phyloP scores from a whole-genome alignment of 2,113 vertebrate genomes.

The Macquaria australasica region DNA sequence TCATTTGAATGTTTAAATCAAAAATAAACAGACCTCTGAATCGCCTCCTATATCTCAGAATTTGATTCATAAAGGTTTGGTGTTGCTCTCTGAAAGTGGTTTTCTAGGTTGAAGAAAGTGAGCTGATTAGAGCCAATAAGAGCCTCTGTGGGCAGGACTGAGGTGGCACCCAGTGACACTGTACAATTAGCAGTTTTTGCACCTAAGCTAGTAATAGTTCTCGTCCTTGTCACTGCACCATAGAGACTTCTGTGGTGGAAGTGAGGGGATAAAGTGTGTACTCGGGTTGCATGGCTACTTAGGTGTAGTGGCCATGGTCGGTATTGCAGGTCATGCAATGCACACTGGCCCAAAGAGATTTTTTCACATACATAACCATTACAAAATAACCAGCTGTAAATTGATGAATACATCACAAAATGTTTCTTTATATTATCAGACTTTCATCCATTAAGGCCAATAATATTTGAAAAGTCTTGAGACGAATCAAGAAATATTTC shows the following conservation, averaged over 20 bases:
- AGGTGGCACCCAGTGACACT: background rate
- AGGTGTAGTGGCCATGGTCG: background rate
- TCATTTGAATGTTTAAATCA: background rate
- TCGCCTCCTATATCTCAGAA: background rate
- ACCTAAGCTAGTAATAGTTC: background rate
- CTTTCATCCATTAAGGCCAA: background rate
- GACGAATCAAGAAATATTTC: too few species aligned
- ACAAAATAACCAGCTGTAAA: background rate
- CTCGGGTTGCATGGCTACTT: background rate
- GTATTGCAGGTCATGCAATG: background rate
- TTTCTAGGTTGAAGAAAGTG: background rate
- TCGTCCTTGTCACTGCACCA: background rate
- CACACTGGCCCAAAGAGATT: too few species aligned
- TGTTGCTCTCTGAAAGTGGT: background rate
- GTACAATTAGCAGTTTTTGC: too few species aligned
- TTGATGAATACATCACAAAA: background rate
- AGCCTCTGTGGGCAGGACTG: background rate
- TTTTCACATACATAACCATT: background rate
- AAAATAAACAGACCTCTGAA: background rate
- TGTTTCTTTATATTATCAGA: background rate
- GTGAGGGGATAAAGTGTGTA: background rate
- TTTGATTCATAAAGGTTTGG: background rate
- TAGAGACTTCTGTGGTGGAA: background rate
- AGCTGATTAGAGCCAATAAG: background rate
- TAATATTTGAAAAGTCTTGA: background rate